Conservation (phyloP, 2,888 invertebrate genomes). For the Nemoura dubitans region DNA sequence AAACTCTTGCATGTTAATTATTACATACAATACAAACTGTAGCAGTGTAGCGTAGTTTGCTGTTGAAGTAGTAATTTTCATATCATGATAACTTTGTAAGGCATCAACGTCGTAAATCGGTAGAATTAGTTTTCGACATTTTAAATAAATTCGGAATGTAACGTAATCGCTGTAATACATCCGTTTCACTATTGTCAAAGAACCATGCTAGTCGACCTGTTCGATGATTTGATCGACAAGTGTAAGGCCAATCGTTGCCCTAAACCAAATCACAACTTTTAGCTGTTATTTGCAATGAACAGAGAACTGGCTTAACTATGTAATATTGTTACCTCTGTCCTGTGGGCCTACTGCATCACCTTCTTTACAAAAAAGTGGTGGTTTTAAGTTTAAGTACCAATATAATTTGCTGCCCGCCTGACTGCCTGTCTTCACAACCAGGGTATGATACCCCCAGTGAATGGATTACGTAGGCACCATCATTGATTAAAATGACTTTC, state of each 20-base stretch:
- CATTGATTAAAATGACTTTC: neutral
- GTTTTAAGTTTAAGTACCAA: neutral
- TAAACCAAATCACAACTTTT: neutral
- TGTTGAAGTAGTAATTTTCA: neutral
- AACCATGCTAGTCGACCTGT: neutral
- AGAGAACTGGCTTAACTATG: neutral
- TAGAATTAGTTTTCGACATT: neutral
- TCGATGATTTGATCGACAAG: neutral
- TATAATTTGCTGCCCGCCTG: neutral
- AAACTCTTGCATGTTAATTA: neutral
- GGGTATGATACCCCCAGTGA: neutral
- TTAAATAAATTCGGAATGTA: neutral
- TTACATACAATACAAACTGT: neutral
- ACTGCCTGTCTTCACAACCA: neutral
- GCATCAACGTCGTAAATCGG: neutral
- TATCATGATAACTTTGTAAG: neutral
- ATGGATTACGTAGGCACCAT: neutral
- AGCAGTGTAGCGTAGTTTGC: neutral
- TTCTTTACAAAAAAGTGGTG: neutral
- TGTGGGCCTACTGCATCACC: neutral
- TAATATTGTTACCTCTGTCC: neutral
- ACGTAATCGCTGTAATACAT: neutral
- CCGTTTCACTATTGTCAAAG: neutral
- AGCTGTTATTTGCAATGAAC: neutral
- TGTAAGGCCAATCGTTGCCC: neutral